Evolutionary conservation across 2,888 invertebrate genomes (phyloP).

Genomic region (Eupithecia abbreviata): DNA sequence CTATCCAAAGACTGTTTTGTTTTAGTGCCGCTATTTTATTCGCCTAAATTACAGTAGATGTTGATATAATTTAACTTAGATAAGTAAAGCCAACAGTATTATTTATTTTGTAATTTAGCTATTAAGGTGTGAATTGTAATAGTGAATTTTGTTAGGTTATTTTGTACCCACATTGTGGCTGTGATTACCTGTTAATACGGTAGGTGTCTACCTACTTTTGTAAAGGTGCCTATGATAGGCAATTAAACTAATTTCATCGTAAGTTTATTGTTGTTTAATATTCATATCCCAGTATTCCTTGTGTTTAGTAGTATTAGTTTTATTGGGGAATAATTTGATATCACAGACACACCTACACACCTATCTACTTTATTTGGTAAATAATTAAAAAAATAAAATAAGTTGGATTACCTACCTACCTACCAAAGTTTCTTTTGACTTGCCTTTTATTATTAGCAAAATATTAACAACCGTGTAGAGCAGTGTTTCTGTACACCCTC

Average conservation of each 20-base stretch:
- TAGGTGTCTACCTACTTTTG: background rate
- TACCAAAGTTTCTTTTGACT: background rate
- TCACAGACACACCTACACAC: too few relatives aligned
- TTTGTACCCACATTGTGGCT: background rate
- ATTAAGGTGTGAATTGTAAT: background rate
- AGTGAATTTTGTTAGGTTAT: background rate
- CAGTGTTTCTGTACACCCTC: background rate
- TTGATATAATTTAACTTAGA: background rate
- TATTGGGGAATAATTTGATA: background rate
- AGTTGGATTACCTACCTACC: background rate
- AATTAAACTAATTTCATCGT: background rate
- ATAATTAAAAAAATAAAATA: background rate
- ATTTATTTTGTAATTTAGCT: background rate
- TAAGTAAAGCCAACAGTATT: slow-evolving; percentile 1
- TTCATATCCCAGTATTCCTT: background rate
- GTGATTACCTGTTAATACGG: background rate
- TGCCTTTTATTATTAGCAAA: background rate
- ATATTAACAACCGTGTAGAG: background rate
- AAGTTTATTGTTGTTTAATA: background rate
- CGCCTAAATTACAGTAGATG: background rate
- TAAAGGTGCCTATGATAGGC: background rate
- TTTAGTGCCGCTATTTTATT: background rate
- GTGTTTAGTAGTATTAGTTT: background rate
- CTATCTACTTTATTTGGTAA: background rate
- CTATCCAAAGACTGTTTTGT: slow-evolving; percentile 13